Evolutionary conservation across 2,888 invertebrate genomes (phyloP), one percentile per base, ranked within the genome.

Genomic region (Doris montereyensis): DNA sequence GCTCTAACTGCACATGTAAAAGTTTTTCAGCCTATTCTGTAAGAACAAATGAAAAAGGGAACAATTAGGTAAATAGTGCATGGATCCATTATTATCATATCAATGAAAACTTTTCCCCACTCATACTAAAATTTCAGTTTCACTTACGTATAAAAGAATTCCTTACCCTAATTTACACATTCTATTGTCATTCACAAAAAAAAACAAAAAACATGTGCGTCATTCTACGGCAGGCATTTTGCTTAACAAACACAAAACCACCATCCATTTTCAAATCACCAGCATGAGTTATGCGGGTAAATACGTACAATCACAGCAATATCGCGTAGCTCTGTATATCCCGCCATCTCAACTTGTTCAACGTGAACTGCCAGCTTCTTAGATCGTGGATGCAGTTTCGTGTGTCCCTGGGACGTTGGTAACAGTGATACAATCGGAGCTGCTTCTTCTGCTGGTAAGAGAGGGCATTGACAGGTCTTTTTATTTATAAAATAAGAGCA

Each of bases 1-100:
- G 92, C 26, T 94, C 92, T n/a, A 95, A 90, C 28, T 95, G 94
- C 0, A 94, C 94, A 79, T 93, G 92, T 81, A 96, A 89, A 83
- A 95, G 94, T 0, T 93, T 93, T 17, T 94, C 93, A 24, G 95
- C 93, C 21, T 93, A 93, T 83, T 84, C 90, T 89, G 81, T 4
- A 86, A 82, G 76, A 5, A 0, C 52, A 67, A 65, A 2, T 17
- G 21, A 75, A 5, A 1, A 2, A n/a, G 35, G 17, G 2, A 68
- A 32, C 0, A n/a, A 24, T 30, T 70, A 13, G 34, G 13, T 3
- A 21, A 41, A 2, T n/a, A 65, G 58, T n/a, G n/a, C n/a, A n/a
- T n/a, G n/a, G n/a, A n/a, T n/a, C 71, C 32, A 3, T 4, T 21
- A 3, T n/a, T 65, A 35, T 34, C n/a, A 71, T 17, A 34, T 8